Percentiles rank a stretch among this genome's conserved stretches.
These are phyloP conservation scores for Paradoxurus hermaphroditus DNA, from an alignment of 2,113 vertebrate species.

Conservation along the genomic window DNA sequence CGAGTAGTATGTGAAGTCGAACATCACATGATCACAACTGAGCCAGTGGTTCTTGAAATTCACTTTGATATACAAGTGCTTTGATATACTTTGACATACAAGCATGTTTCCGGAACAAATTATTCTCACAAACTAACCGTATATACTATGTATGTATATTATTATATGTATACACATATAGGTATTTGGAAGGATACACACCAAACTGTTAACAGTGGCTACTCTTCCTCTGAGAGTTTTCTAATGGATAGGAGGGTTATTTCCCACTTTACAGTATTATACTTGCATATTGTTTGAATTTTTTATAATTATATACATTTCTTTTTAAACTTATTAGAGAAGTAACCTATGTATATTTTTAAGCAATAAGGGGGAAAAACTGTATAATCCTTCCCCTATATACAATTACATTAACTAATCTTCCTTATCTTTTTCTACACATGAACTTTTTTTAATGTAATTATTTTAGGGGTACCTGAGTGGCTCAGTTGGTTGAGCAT, in stretches of 20 bases:
- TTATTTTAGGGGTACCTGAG: too few relatives aligned
- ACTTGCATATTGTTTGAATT: not conserved
- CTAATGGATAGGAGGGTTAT: not conserved
- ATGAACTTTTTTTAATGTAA: not conserved
- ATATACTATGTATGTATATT: not conserved
- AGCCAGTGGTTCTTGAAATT: too few relatives aligned
- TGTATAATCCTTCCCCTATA: not conserved
- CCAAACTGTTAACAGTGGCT: not conserved
- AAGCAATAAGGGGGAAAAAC: not conserved
- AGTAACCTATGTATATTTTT: slow-evolving; percentile 10
- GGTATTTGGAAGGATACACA: not conserved
- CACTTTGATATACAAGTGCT: too few relatives aligned
- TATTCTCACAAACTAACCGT: too few relatives aligned
- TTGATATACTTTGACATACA: too few relatives aligned
- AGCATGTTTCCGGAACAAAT: too few relatives aligned
- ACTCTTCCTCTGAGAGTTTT: slow-evolving; percentile 2
- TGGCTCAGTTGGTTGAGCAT: too few relatives aligned
- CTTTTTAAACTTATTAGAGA: not conserved
- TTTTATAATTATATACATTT: not conserved
- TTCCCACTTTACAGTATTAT: not conserved
- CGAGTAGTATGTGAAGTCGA: too few relatives aligned
- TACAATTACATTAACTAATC: slow-evolving; percentile 20
- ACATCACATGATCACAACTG: too few relatives aligned
- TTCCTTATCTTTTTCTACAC: not conserved
- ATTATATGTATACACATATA: not conserved